phyloP scores from a whole-genome alignment of 2,113 vertebrate genomes.

The Caranx melampygus region DNA sequence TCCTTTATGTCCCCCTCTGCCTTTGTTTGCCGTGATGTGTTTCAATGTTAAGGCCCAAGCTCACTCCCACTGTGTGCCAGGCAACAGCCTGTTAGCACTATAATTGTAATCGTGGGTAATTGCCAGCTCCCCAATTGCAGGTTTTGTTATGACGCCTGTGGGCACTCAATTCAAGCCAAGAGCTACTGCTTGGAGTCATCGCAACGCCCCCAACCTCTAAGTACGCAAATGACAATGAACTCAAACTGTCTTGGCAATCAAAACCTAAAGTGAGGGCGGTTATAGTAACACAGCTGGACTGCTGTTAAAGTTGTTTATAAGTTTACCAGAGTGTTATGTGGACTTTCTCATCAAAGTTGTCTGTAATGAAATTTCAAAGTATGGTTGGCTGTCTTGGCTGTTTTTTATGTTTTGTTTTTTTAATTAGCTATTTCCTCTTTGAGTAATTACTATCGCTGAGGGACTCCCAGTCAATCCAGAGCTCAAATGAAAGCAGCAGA shows the following conservation, averaged over 20 bases:
- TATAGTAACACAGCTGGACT: neutral
- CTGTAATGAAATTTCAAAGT: slow-evolving; percentile 54
- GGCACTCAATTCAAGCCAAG: neutral
- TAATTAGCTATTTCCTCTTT: slow-evolving; percentile 65
- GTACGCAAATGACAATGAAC: slow-evolving; percentile 12
- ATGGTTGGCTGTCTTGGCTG: slow-evolving; percentile 9
- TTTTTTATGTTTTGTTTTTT: slow-evolving; percentile 65
- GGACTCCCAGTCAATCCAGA: slow-evolving; percentile 49
- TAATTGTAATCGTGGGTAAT: slow-evolving; percentile 51
- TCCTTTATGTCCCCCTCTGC: neutral
- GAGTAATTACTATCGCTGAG: slow-evolving; percentile 55
- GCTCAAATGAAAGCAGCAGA: slow-evolving; percentile 54
- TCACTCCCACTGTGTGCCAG: slow-evolving; percentile 31
- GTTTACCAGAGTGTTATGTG: slow-evolving; percentile 10
- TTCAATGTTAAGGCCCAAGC: slow-evolving; percentile 31
- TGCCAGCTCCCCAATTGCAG: slow-evolving; percentile 52
- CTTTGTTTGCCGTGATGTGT: slow-evolving; percentile 41
- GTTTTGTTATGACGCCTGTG: slow-evolving; percentile 45
- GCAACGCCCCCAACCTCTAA: neutral
- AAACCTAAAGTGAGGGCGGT: neutral
- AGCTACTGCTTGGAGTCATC: slow-evolving; percentile 16
- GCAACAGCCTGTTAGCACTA: slow-evolving; percentile 34
- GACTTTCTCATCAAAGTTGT: slow-evolving; percentile 39
- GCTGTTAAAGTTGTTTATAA: slow-evolving; percentile 20
- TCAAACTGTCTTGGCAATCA: neutral